These are phyloP conservation scores for Sarcophaga carnaria DNA, from an alignment of 2,888 invertebrate genomes.

Conservation along the genomic window DNA sequence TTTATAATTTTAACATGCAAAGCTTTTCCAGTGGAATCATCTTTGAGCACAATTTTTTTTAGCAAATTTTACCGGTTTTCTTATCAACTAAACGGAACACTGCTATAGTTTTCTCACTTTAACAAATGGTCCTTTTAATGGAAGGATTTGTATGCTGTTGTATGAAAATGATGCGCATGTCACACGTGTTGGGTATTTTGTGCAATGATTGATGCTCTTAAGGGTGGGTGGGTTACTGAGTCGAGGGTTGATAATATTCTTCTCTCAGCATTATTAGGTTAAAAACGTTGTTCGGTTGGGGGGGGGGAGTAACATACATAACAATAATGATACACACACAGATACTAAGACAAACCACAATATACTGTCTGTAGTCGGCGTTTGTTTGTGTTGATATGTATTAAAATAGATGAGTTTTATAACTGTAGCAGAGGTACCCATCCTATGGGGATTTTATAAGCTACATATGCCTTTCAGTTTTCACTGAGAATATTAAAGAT, in stretches of 20 bases:
- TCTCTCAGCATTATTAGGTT: slow-evolving; percentile 38
- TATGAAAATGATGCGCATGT: slow-evolving; percentile 72
- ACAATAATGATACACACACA: slow-evolving; percentile 42
- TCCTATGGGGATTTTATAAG: slow-evolving; percentile 36
- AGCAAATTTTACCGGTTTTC: neutral
- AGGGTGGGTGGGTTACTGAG: slow-evolving; percentile 63
- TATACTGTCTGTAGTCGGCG: neutral
- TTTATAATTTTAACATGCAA: too few species aligned
- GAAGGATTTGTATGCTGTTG: slow-evolving; percentile 30
- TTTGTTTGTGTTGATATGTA: slow-evolving; percentile 4
- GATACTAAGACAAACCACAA: neutral
- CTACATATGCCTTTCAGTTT: neutral
- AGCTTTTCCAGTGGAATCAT: slow-evolving; percentile 23
- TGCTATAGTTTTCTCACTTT: slow-evolving; percentile 60
- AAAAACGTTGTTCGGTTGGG: slow-evolving; percentile 23
- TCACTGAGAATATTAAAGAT: slow-evolving; percentile 16
- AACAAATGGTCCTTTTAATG: slow-evolving; percentile 51
- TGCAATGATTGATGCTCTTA: slow-evolving; percentile 76
- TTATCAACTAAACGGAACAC: neutral
- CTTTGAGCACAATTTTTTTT: slow-evolving; percentile 2
- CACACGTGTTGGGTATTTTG: slow-evolving; percentile 74
- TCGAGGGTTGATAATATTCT: slow-evolving; percentile 32
- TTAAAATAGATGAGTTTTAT: slow-evolving; percentile 55
- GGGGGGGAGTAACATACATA: slow-evolving; percentile 15
- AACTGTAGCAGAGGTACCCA: slow-evolving; percentile 55